Conservation (phyloP, 1,140 invertebrate species). For the Phymastichus coffea region DNA sequence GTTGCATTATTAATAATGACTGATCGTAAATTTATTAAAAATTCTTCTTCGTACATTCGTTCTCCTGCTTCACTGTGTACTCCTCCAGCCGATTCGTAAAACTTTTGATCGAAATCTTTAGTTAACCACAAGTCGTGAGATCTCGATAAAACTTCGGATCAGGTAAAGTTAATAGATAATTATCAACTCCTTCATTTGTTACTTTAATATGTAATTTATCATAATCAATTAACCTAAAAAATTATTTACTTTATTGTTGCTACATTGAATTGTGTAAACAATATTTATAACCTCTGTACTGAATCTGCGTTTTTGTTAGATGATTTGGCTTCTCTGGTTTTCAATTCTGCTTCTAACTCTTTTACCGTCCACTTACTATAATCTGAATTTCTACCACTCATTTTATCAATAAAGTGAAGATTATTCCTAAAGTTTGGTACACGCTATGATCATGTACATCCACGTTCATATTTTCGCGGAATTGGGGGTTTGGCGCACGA, state of each 20-base stretch:
- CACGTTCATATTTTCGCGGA: no score
- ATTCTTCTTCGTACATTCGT: conserved; percentile 9
- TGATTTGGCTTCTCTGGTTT: not conserved
- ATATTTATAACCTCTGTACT: not conserved
- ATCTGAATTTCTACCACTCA: no score
- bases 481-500: no score
- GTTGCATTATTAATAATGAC: not conserved
- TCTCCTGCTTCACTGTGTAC: not conserved
- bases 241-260: not conserved
- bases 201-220: not conserved
- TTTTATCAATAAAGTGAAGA: no score
- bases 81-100: not conserved
- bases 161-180: not conserved
- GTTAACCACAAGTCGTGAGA: no score
- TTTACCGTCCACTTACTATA: not conserved
- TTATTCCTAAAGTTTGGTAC: no score
- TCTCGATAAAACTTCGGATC: not conserved
- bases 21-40: conserved; percentile 7
- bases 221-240: not conserved
- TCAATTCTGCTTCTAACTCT: not conserved
- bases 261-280: not conserved
- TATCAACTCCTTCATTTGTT: not conserved
- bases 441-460: no score
- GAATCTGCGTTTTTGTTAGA: not conserved
- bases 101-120: not conserved